These are phyloP conservation scores for Chrysomela aeneicollis DNA, from an alignment of 2,888 invertebrate species.

Conservation along the genomic window DNA sequence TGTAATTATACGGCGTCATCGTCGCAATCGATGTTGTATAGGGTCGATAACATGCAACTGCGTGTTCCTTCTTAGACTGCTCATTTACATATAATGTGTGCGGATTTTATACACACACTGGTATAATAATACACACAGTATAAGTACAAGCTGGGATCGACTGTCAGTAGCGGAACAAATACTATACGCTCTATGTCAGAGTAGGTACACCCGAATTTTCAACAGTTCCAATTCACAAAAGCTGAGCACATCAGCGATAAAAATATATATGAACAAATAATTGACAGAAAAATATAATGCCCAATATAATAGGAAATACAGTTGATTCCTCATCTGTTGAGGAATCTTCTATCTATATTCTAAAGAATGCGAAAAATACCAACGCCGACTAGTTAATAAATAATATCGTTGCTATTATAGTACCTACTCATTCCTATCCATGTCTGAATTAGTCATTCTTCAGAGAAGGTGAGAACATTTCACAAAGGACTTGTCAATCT, in stretches of 20 bases:
- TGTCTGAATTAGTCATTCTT: slow-evolving; percentile 16
- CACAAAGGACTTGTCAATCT: slow-evolving; percentile 23
- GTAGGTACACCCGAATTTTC: too few relatives aligned
- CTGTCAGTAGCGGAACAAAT: slow-evolving; percentile 12
- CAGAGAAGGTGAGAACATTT: neutral
- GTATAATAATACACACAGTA: neutral
- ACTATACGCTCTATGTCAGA: too few relatives aligned
- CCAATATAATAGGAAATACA: too few relatives aligned
- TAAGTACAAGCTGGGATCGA: neutral
- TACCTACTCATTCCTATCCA: slow-evolving; percentile 23
- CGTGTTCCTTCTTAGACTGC: slow-evolving; percentile 22
- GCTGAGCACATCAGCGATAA: too few relatives aligned
- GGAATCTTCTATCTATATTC: too few relatives aligned
- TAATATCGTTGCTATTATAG: slow-evolving; percentile 3
- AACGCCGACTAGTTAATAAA: too few relatives aligned
- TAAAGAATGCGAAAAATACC: too few relatives aligned
- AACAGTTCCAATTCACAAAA: too few relatives aligned
- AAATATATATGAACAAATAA: too few relatives aligned
- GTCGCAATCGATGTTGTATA: slow-evolving; percentile 29
- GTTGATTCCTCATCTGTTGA: too few relatives aligned
- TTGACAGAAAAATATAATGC: too few relatives aligned
- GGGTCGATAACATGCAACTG: slow-evolving; percentile 17
- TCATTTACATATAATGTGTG: slow-evolving; percentile 44
- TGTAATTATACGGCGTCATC: slow-evolving; percentile 43
- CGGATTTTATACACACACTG: slow-evolving; percentile 29